Percentiles rank a stretch among this genome's conserved stretches.
Conservation (phyloP, 2,113 vertebrate genomes). For the Tyto alba region DNA sequence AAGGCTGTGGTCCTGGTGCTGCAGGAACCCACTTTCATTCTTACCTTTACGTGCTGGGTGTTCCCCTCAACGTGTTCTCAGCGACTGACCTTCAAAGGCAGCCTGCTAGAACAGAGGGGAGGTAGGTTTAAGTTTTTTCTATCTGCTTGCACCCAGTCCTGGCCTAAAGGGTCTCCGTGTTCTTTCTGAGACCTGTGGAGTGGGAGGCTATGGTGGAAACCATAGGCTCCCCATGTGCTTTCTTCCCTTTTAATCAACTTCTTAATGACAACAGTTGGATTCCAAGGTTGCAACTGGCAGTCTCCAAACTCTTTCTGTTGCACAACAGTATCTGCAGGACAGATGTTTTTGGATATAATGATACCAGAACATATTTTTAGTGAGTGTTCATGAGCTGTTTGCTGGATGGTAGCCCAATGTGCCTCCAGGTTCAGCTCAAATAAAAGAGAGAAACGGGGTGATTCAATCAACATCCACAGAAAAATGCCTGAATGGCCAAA, state of each 20-base stretch:
- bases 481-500: background rate
- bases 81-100: background rate
- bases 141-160: background rate
- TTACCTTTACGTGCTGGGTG: background rate
- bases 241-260: background rate
- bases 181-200: background rate
- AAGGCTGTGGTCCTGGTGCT: background rate
- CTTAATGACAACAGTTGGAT: background rate
- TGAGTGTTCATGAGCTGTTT: slow-evolving; percentile 21
- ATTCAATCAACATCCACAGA: background rate
- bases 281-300: background rate
- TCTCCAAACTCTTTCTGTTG: background rate
- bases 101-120: background rate
- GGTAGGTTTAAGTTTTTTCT: background rate
- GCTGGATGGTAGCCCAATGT: background rate
- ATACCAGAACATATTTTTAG: background rate
- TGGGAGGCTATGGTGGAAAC: background rate
- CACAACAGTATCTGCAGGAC: slow-evolving; percentile 22
- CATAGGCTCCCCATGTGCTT: background rate
- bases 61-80: rapidly evolving
- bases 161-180: background rate
- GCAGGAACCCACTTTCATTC: background rate
- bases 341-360: background rate
- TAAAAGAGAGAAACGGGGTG: background rate
- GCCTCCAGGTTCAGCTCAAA: slow-evolving; percentile 2